Evolutionary conservation across 2,888 invertebrate genomes (phyloP).

Genomic region (Hymenopus coronatus): DNA sequence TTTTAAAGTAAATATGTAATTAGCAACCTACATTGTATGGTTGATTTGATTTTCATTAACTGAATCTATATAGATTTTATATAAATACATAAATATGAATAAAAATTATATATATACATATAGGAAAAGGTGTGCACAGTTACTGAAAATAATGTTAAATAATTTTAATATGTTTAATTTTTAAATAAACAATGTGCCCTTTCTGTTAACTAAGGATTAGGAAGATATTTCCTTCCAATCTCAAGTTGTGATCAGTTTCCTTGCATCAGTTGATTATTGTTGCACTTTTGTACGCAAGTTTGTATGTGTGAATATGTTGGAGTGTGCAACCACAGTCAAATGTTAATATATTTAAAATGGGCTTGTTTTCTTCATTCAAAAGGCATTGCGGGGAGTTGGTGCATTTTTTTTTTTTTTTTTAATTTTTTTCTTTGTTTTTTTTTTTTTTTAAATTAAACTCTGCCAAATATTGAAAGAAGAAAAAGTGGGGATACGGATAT

Average conservation of each 20-base stretch:
- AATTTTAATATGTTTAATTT: conserved; percentile 16
- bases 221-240: conserved; percentile 17
- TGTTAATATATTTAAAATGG: conserved; percentile 29
- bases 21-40: conserved; percentile 13
- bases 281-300: neutral
- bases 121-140: conserved; percentile 13
- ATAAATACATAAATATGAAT: neutral
- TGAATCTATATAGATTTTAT: conserved; percentile 4
- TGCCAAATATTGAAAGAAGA: conserved; percentile 5
- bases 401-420: conserved; percentile 29
- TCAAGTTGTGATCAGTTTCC: conserved; percentile 27
- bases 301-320: neutral
- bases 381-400: conserved; percentile 27
- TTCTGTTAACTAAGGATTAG: conserved; percentile 2
- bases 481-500: conserved; percentile 17
- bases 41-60: conserved; percentile 22
- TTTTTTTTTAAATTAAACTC: conserved; percentile 23
- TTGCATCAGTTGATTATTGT: neutral
- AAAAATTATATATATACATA: neutral
- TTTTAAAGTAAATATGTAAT: conserved; percentile 23
- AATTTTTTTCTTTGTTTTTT: conserved; percentile 28
- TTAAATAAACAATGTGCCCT: neutral
- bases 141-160: conserved; percentile 18
- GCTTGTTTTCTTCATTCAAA: conserved; percentile 23
- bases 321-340: conserved; percentile 3